phyloP scores from a whole-genome alignment of 2,888 invertebrate genomes.

The Chrysolina oricalcia region DNA sequence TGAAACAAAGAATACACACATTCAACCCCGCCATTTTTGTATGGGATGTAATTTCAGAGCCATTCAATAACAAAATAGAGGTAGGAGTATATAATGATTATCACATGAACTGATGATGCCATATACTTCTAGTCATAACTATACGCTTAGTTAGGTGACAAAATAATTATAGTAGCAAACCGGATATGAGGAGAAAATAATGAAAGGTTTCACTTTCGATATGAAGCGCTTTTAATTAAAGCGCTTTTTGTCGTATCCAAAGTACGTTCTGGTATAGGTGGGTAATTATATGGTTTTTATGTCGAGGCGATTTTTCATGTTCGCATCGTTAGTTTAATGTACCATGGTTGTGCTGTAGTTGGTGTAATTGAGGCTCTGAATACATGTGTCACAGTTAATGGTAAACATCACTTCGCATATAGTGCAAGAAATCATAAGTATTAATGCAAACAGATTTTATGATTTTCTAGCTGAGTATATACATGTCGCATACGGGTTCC shows the following conservation, averaged over 20 bases:
- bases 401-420: background rate
- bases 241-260: conserved; percentile 36
- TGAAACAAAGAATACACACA: background rate
- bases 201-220: conserved; percentile 43
- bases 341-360: conserved; percentile 20
- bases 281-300: conserved; percentile 43
- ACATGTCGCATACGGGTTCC: background rate
- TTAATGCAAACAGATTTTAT: background rate
- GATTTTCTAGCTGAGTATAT: background rate
- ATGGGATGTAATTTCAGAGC: conserved; percentile 35
- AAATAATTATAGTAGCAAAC: conserved; percentile 47
- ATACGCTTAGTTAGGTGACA: conserved; percentile 46
- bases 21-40: background rate
- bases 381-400: background rate
- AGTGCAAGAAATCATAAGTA: background rate
- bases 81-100: conserved; percentile 37
- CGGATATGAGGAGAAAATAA: conserved; percentile 44
- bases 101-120: conserved; percentile 25
- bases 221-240: conserved; percentile 49
- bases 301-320: conserved; percentile 37
- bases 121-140: conserved; percentile 25
- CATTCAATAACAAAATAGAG: conserved; percentile 35
- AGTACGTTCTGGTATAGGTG: conserved; percentile 19
- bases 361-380: conserved; percentile 3
- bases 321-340: conserved; percentile 36